Evolutionary conservation across 2,113 vertebrate genomes (phyloP), one percentile per base, ranked within the genome.

Genomic region (Pitta sordida): DNA sequence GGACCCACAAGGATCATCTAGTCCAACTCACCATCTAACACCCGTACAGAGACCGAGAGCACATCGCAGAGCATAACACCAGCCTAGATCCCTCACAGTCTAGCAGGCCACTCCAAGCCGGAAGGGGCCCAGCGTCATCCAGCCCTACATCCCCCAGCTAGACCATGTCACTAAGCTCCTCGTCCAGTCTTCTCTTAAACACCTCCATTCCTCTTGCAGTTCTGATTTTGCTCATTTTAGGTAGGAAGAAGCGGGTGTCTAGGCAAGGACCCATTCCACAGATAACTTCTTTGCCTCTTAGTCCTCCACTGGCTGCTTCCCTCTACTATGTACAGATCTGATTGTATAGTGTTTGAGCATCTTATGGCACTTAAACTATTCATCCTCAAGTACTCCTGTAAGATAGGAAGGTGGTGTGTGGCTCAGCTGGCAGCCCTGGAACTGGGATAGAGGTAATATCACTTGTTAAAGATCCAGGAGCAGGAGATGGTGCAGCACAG

Each of bases 401-500:
- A 62, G 22, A 24, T 12, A 67, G 44, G 52, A 37, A 58, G 13
- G 18, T 75, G 43, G 11, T 27, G 1, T 2, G 2, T 18, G 20
- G 37, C 48, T 67, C 83, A 58, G 52, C 20, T 32, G 12, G 69
- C n/a, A 69, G 59, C 29, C 9, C 1, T 29, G 37, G 48, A 83
- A 32, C 67, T 62, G 26, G 13, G 10, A 53, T 27, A 46, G 53
- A 39, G 32, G 30, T 26, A 76, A 18, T 11, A 51, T 4, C 12
- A 13, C 20, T 52, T 23, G 52, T 11, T 24, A 52, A 51, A 63
- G 32, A 39, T 13, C 51, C 1, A 1, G 21, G 23, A 75, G 22
- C 1, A 0, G 17, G 24, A 81, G 32, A 81, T 1, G 2, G 23
- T 13, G 27, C 21, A 44, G 59, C 0, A 2, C 18, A 53, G 36